A percentile compares a stretch with the other conserved stretches of the same genome.
These are phyloP conservation scores for Spinus olivaceus DNA, from an alignment of 2,797 vertebrate genomes.

Conservation along the genomic window DNA sequence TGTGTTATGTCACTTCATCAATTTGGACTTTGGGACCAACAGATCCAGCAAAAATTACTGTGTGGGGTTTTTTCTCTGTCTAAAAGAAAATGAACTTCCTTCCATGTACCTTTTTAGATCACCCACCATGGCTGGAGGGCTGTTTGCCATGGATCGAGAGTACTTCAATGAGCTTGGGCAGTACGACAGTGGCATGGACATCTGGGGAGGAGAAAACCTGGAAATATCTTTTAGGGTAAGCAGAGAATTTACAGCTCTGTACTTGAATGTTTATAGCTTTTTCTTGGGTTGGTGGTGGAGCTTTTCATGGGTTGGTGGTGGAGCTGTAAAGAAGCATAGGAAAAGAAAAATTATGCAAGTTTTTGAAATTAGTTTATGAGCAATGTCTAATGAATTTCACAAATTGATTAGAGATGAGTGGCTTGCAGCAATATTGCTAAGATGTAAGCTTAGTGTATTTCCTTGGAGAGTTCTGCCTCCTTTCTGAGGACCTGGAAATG, in stretches of 20 bases:
- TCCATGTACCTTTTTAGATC: constrained; percentile 77
- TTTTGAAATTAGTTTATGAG: not conserved
- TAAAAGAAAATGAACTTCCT: not conserved
- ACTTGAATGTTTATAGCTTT: not conserved
- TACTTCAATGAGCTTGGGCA: constrained; percentile 92
- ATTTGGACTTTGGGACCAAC: not conserved
- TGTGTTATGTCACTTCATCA: not conserved
- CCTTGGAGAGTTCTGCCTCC: not conserved
- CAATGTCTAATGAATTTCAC: not conserved
- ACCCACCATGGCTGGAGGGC: constrained; percentile 95
- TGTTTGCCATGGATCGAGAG: constrained; percentile 92
- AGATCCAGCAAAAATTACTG: not conserved
- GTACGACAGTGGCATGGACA: constrained; percentile 96
- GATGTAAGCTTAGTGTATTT: not conserved
- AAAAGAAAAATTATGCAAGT: not conserved
- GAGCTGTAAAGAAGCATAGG: not conserved
- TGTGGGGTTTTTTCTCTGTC: not conserved
- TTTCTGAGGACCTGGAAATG: not conserved
- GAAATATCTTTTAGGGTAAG: constrained; percentile 97
- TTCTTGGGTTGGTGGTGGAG: not conserved
- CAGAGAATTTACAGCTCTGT: not conserved
- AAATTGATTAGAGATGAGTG: not conserved
- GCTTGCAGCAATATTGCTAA: not conserved
- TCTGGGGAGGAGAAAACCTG: constrained; percentile 97
- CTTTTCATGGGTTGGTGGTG: not conserved